Conservation (phyloP, 2,113 vertebrate genomes). For the Mungos mungo region DNA sequence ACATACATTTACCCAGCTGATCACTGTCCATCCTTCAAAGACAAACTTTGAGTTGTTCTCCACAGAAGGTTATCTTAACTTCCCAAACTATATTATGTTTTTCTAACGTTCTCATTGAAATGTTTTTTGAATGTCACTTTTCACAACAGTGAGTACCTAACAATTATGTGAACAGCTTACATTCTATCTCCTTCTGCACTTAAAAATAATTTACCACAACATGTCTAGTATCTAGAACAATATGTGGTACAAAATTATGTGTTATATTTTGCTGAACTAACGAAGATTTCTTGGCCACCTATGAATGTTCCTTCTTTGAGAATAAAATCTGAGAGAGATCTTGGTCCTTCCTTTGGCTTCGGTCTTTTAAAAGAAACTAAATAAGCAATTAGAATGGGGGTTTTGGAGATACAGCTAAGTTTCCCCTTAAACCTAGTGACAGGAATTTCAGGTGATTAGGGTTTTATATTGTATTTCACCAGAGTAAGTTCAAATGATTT, state of each 20-base stretch:
- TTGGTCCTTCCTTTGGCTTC: background rate
- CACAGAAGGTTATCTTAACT: background rate
- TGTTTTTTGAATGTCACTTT: background rate
- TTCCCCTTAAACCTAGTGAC: conserved; percentile 39
- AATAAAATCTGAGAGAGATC: background rate
- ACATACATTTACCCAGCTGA: background rate
- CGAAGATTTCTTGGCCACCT: background rate
- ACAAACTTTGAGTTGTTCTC: background rate
- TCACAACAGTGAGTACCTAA: background rate
- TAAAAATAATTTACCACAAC: background rate
- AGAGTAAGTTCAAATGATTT: conserved; percentile 64
- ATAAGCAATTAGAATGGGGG: background rate
- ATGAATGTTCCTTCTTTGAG: background rate
- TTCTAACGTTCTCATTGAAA: background rate
- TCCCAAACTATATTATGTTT: background rate
- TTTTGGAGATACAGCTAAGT: conserved; percentile 11
- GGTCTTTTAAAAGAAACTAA: background rate
- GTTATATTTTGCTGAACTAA: background rate
- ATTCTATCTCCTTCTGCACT: background rate
- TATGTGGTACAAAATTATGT: background rate
- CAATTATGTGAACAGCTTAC: background rate
- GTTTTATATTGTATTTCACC: conserved; percentile 56
- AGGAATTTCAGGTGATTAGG: conserved; percentile 54
- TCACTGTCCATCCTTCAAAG: background rate
- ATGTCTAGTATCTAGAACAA: background rate